phyloP scores from a whole-genome alignment of 2,888 invertebrate genomes.

The Coleophora deauratella region DNA sequence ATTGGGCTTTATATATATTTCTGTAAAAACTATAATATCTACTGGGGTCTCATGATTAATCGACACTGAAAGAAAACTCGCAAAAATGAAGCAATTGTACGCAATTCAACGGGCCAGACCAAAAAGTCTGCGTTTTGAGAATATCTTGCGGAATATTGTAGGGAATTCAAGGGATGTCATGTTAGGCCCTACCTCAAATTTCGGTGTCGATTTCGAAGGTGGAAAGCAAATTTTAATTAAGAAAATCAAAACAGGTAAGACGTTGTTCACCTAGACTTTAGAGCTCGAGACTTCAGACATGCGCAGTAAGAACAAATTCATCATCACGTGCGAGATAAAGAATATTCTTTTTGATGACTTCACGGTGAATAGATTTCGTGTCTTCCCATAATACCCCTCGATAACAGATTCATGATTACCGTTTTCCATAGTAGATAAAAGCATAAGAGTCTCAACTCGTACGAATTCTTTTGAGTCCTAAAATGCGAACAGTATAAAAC shows the following conservation, averaged over 20 bases:
- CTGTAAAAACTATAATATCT: slow-evolving; percentile 2
- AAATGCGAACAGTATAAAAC: slow-evolving; percentile 19
- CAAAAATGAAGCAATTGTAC: too few relatives aligned
- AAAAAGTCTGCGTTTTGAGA: slow-evolving; percentile 5
- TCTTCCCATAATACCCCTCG: slow-evolving; percentile 5
- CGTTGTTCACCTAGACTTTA: too few relatives aligned
- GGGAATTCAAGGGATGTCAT: slow-evolving; percentile 4
- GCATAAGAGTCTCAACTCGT: too few relatives aligned
- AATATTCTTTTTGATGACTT: slow-evolving; percentile 6
- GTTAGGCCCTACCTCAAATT: not conserved
- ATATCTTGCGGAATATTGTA: slow-evolving; percentile 3
- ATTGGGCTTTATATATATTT: slow-evolving; percentile 10
- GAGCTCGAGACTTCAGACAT: slow-evolving; percentile 31
- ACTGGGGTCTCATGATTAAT: too few relatives aligned
- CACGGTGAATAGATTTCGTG: not conserved
- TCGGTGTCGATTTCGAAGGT: too few relatives aligned
- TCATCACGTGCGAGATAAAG: slow-evolving; percentile 28
- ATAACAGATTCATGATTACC: slow-evolving; percentile 13
- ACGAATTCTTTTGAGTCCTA: too few relatives aligned
- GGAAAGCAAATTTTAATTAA: too few relatives aligned
- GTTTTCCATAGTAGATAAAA: not conserved
- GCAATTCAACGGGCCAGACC: slow-evolving; percentile 8
- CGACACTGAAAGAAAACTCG: too few relatives aligned
- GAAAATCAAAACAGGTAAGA: too few relatives aligned
- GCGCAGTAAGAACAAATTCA: slow-evolving; percentile 46